Base-by-base conservation (phyloP, 2,888 invertebrate species). In the Trichacis sp. region DNA sequence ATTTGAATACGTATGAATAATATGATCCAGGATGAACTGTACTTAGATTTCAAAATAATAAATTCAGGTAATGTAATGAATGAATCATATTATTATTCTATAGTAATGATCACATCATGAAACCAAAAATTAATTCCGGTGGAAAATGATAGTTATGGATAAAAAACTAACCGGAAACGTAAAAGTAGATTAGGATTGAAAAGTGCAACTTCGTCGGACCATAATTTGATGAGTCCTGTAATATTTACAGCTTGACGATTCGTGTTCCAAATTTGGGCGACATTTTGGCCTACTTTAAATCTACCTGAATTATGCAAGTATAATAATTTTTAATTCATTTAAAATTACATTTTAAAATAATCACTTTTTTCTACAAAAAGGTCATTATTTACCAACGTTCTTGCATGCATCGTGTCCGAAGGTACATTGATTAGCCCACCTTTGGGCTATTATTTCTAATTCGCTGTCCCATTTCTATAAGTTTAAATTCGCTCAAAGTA, bases 381-480 rank as follows among this genome's bases (percentile, higher is more conserved):
- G 15, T 52, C 12, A 42, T 19, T 50, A 66, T 61, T 73, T 71
- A 84, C 84, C 74, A 49, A 77, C 72, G 68, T 83, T 75, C 61
- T 85, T 76, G 68, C 86, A 86, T 1, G 66, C 30, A 60, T 86
- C 86, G 61, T 86, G 83, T 0, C 65, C 71, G 52, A 75, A 83
- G 2, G 70, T 58, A 64, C 87, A 87, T 59, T 86, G 86, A 45
- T 80, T 77, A 5, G 84, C 85, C 86, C 86, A 87, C 47, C 82
- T 74, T 65, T 85, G 82, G 1, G 86, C 87, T 18, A 85, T 73
- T 0, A 20, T 9, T 0, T 81, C 85, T 33, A 87, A 64, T 68
- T 86, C 85, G 1, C 77, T 9, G 55, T 78, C 74, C 81, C 81
- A 81, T 58, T 77, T 73, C 80, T 80, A 9, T 33, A 33, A 33